Base-by-base conservation (phyloP, 2,113 vertebrate genomes). In the Charina bottae region DNA sequence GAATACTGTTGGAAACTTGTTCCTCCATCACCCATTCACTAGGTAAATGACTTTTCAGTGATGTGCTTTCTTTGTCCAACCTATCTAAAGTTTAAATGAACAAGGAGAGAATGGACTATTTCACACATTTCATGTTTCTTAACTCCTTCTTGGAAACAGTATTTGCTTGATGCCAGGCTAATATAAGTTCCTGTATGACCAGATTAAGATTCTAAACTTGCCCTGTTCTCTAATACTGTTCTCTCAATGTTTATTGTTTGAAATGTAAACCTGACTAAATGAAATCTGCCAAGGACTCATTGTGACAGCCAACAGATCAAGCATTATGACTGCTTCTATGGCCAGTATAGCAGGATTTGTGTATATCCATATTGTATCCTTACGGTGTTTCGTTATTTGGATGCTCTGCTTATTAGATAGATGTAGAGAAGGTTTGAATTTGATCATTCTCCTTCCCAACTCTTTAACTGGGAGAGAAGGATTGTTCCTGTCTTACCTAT, bases 1-100 rank as follows among this genome's bases (percentile, higher is more conserved):
- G 98, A 97, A 98, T 99, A 96, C 97, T 99, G 85, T 96, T 98
- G 89, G 98, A 99, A 94, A 98, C 98, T 42, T 99, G 98, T 96
- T 97, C 98, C 58, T 98, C 98, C 93, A 97, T 99, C 94, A 98
- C 98, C 26, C 96, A 98, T 95, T 98, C 99, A 96, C 98, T 99
- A 98, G 98, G 98, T 99, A 96, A 97, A 93, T 90, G 1, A 55
- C n/a, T 93, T 94, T 72, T 72, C 21, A 9, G 24, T 5, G 56
- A 0, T 24, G 0, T 10, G 37, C 15, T 42, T 21, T 23, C 4
- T 23, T 33, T 49, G 72, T 21, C 3, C 1, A 2, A 85, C 28
- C 26, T 17, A 88, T 78, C 33, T 91, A 42, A 91, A 68, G n/a
- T 5, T 26, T 91, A 28, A 55, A 28, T 86, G 11, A 53, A 4